Base-by-base conservation (phyloP, 23 tunicate species). In the Ascidia mentula region DNA sequence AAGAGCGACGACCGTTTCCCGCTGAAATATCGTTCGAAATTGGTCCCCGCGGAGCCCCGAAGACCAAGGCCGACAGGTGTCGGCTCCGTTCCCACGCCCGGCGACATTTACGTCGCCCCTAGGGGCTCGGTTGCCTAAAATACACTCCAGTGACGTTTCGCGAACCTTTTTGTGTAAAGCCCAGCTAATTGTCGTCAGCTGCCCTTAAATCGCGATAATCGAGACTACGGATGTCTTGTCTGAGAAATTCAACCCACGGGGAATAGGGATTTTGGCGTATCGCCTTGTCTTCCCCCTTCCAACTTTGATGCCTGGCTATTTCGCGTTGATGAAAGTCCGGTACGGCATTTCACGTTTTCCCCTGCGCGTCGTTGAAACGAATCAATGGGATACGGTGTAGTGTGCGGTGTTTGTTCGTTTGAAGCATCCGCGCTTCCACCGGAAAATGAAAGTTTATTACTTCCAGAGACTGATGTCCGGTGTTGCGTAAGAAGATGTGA, bases 101-200 rank as follows among this genome's bases (percentile, higher is more conserved):
- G 13, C 65, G 65, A 53, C 65, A 53, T 53, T 53, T 53, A 53
- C 65, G 65, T 53, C 22, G 65, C 65, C 65, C 65, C 65, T 28
- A 53, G 65, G 24, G 65, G 22, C 65, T 28, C 65, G 24, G 12
- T 28, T n/a, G n/a, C 22, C 65, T 28, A 53, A 53, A 53, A 53
- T 53, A 53, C 24, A 53, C 65, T 9, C 65, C 22, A 26, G 65
- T 53, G 65, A 53, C 65, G 65, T 53, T 1, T 20, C 65, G 1
- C 22, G 65, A 20, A 9, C 65, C 65, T 26, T 3, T 53, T 53
- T 53, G 22, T n/a, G n/a, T n/a, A n/a, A n/a, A 53, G 65, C 22
- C 13, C 65, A 28, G 7, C 24, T 53, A 53, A 53, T 53, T 53
- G 65, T 53, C 13, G 65, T 53, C 65, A 53, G 65, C 65, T 53